Evolutionary conservation across 1,140 invertebrate species (phyloP).

Genomic region (Drusus annulatus): DNA sequence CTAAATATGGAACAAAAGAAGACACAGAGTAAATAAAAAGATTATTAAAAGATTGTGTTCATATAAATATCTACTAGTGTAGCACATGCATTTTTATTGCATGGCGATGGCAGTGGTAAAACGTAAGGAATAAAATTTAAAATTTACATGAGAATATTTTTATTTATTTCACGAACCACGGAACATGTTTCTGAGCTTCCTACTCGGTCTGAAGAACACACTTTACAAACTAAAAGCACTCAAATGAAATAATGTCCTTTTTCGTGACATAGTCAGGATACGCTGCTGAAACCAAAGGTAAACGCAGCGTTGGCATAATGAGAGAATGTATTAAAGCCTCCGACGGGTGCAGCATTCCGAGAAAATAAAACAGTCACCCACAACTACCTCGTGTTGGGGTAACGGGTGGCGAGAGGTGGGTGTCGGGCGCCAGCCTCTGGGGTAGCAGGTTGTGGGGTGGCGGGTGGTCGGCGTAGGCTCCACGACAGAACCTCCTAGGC

Average conservation of each 20-base stretch:
- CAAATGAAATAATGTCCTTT: neutral
- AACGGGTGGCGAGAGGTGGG: neutral
- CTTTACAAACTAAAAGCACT: neutral
- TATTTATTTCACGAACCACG: neutral
- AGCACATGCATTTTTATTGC: too few relatives aligned
- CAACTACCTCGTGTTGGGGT: neutral
- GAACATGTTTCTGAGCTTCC: neutral
- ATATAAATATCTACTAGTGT: too few relatives aligned
- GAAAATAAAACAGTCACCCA: constrained; percentile 7
- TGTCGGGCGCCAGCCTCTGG: neutral
- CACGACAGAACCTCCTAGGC: neutral
- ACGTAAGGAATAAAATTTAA: neutral
- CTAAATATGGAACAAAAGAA: too few relatives aligned
- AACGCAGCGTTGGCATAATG: constrained; percentile 2
- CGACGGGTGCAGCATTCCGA: constrained; percentile 11
- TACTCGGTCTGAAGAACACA: neutral
- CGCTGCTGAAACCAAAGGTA: neutral
- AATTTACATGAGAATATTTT: neutral
- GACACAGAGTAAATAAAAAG: too few relatives aligned
- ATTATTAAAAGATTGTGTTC: too few relatives aligned
- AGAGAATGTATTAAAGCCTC: constrained; percentile 20
- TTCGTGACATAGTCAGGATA: neutral
- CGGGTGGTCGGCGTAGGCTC: neutral
- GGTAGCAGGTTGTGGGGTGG: neutral
- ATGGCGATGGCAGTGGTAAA: neutral